phyloP scores from a whole-genome alignment of 2,888 invertebrate genomes.

The Glaucopsyche alexis region DNA sequence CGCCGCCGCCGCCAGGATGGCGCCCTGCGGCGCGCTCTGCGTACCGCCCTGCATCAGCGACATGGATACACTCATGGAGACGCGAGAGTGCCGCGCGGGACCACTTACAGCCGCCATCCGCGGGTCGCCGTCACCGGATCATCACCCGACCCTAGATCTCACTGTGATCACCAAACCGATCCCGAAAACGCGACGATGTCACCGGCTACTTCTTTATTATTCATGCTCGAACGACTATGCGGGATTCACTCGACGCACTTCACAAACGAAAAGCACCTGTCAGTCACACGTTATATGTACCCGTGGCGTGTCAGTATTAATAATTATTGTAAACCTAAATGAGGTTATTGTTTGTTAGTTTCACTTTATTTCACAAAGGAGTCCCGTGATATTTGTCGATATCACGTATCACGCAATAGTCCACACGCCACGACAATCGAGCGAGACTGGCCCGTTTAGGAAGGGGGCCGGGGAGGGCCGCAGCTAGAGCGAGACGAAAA shows the following conservation, averaged over 20 bases:
- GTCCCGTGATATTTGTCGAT: constrained; percentile 58
- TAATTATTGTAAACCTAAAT: constrained; percentile 28
- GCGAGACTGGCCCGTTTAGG: constrained; percentile 64
- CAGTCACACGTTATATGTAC: constrained; percentile 52
- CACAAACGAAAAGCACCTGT: constrained; percentile 58
- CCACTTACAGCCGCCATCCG: constrained; percentile 82
- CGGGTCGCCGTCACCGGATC: constrained; percentile 76
- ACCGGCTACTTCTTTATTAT: constrained; percentile 76
- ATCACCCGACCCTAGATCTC: constrained; percentile 63
- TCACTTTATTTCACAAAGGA: constrained; percentile 68
- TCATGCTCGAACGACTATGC: constrained; percentile 76
- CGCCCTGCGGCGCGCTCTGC: constrained; percentile 85
- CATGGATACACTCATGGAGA: constrained; percentile 94
- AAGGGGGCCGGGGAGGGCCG: constrained; percentile 46
- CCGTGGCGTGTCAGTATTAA: constrained; percentile 36
- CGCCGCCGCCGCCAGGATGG: constrained; percentile 86
- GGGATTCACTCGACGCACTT: constrained; percentile 68
- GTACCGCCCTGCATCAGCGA: constrained; percentile 85
- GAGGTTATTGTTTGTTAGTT: constrained; percentile 38
- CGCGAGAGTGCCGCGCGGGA: constrained; percentile 94
- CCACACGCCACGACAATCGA: constrained; percentile 68
- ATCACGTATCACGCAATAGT: constrained; percentile 49
- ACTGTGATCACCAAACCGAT: constrained; percentile 67
- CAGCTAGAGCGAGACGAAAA: constrained; percentile 55
- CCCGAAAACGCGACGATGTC: constrained; percentile 68